Evolutionary conservation across 2,888 invertebrate genomes (phyloP), one percentile per base, ranked within the genome.

Genomic region (Drosophila quasianomalipes): DNA sequence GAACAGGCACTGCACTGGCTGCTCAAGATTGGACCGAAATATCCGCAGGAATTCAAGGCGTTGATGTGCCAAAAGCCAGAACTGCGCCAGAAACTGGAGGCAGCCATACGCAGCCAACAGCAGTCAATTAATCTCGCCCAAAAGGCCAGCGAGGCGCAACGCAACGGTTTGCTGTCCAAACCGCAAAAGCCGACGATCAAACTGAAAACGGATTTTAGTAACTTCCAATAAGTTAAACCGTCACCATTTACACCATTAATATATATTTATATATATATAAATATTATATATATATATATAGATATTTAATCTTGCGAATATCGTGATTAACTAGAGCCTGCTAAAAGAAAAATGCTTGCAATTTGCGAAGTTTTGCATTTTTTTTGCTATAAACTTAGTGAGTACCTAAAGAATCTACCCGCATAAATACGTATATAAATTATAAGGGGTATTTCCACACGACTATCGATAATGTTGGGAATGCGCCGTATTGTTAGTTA

Each of bases 161-260:
- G 94, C 77, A 89, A 75, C 54, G 89, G 85, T 57, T 83, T 87
- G 51, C 67, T 88, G 70, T 85, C 91, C 61, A 93, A 92, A 76
- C 94, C 94, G 88, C 94, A 94, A 59, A 94, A 94, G 71, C 97
- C 97, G 70, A 96, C 97, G 61, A 98, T 98, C 91, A 97, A 98
- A 93, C 95, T 98, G 82, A 98, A 98, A 94, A 98, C 98, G 3
- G 97, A 98, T 94, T 99, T 98, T 93, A 98, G 98, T 91, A 98
- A 98, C 94, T 99, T 98, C 92, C 96, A 96, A 90, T 96, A 95
- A 82, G 66, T 31, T 30, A 64, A 59, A 47, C 33, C 30, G 44
- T 44, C 37, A 35, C 19, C 22, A 28, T 31, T 28, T 26, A 62
- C 31, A 47, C 22, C 47, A 22, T 47, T 47, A 47, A 47, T 9